Base-by-base conservation (phyloP, 2,888 invertebrate species). In the Phaonia tiefii region DNA sequence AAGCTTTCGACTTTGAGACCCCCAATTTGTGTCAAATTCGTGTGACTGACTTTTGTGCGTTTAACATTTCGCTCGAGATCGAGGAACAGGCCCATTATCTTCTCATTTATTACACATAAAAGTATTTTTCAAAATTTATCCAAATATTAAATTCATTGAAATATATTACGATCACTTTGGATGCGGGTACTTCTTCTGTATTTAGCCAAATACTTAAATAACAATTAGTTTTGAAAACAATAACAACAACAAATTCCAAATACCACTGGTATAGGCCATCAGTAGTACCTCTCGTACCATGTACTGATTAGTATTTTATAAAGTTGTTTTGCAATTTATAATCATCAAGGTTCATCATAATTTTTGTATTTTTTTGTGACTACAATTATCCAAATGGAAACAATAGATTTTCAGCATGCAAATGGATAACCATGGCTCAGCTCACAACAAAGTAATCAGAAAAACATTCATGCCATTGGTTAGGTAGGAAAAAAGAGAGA, bases 371-470 rank as follows among this genome's bases (percentile, higher is more conserved):
- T 31, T 31, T 31, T 31, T 31, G 31, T 71, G 42, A n/a, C n/a
- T 56, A 31, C 39, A 31, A 46, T 74, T 67, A 75, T 67, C 71
- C 67, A 60, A 25, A 72, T 63, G 71, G 25, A 81, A 81, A 81
- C 81, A 81, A 81, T 81, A 75, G 81, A 63, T 58, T 78, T 81
- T 75, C 72, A 60, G 78, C 81, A 81, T 78, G 81, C 78, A 81
- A 81, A 80, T 63, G 70, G 42, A 56, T 71, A 72, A 56, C 66
- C 65, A 60, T 54, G 37, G 15, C n/a, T 37, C 26, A 13, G 31
- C 60, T 39, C n/a, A 56, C 49, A 75, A 37, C 63, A 67, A 44
- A 56, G 22, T 63, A 65, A 56, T 58, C 1, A 20, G 4, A 31
- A 31, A 10, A 42, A 39, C 37, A 25, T n/a, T n/a, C 42, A 42